These are phyloP conservation scores for Ophioderma brevispina DNA, from an alignment of 35 echinoderm and acorn worm genomes.

Conservation along the genomic window DNA sequence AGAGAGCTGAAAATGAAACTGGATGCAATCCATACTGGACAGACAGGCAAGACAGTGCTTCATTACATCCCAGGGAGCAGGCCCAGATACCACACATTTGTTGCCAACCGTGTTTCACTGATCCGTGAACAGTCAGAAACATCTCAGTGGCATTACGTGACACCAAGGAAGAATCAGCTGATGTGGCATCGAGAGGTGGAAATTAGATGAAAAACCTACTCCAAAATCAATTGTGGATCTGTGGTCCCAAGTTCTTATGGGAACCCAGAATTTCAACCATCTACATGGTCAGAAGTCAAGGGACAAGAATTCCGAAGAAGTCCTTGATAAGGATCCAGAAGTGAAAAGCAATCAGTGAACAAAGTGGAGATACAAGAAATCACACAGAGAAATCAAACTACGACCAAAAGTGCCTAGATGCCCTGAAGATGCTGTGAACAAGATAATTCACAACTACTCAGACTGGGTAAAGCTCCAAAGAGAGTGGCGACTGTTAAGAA, in stretches of 20 bases:
- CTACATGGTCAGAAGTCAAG: not conserved
- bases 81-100: constrained; percentile 58
- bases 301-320: not conserved
- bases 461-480: no score
- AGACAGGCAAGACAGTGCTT: constrained; percentile 46
- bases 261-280: not conserved
- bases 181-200: constrained; percentile 63
- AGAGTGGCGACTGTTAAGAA: no score
- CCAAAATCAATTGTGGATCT: constrained; percentile 30
- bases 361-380: not conserved
- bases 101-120: constrained; percentile 61
- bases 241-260: constrained; percentile 56
- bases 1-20: not conserved
- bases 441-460: no score
- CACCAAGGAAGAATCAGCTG: constrained; percentile 51
- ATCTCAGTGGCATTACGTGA: constrained; percentile 69
- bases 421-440: no score
- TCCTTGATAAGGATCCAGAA: not conserved
- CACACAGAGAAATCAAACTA: not conserved
- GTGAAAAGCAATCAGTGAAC: not conserved
- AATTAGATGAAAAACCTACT: constrained; percentile 18
- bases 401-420: not conserved
- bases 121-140: constrained; percentile 48
- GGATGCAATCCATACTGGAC: constrained; percentile 45
- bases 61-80: constrained; percentile 71